Base-by-base conservation (phyloP, 1,140 invertebrate genomes). In the Calephelis virginiensis region DNA sequence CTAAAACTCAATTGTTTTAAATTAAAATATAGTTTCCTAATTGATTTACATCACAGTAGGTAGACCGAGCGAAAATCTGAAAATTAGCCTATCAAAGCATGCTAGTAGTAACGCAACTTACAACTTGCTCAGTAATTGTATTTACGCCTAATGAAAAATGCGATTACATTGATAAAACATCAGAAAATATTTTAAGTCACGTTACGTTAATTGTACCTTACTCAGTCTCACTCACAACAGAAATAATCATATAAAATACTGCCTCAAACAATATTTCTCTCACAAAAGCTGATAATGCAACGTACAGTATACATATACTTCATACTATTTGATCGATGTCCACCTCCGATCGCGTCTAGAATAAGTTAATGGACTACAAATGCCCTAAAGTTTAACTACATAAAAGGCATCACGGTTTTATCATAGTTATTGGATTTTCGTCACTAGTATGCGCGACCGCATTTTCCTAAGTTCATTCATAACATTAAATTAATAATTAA, bases 351-450 rank as follows among this genome's bases (percentile, higher is more conserved):
- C 85, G 80, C 79, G 81, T 89, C 81, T 86, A 88, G 64, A 86
- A 84, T 85, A 85, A 85, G 80, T 86, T 89, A 89, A 83, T 83
- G 83, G 83, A 80, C 83, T 89, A 89, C 76, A 77, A 90, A 90
- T 86, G 86, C 86, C 85, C 85, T 86, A 86, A 86, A 78, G 82
- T 86, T 79, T 89, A 82, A 84, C 83, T 89, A 89, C 84, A 87
- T 82, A 83, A 80, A 89, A 90, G 89, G 87, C 87, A 86, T 86
- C 84, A 76, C 80, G 74, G 82, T 82, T 82, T 70, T 80, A 86
- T 83, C 82, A 85, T 90, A 82, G 90, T 91, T 92, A 92, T 92
- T 92, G 91, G 91, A 91, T 91, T 90, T 86, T 89, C 90, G 90
- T 92, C 79, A 86, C 89, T 92, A 92, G 75, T 87, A 86, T 91